These are phyloP conservation scores for Eriosoma lanigerum DNA, from an alignment of 1,140 invertebrate species.

Conservation along the genomic window DNA sequence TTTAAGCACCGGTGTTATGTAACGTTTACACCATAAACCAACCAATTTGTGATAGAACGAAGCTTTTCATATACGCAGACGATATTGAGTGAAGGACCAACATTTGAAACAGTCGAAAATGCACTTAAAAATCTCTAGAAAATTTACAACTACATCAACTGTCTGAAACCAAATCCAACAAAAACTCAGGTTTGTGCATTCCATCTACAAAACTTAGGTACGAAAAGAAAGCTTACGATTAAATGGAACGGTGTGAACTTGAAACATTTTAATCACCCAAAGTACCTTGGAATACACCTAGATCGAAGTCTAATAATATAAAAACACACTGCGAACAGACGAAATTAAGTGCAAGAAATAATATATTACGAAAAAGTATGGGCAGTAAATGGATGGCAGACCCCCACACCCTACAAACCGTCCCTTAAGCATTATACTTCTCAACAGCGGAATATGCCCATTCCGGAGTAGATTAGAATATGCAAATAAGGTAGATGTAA, in stretches of 20 bases:
- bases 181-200: slow-evolving; percentile 10
- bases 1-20: slow-evolving; percentile 54
- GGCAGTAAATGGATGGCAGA: background rate
- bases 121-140: background rate
- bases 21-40: slow-evolving; percentile 54
- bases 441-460: slow-evolving; percentile 5
- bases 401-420: background rate
- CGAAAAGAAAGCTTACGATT: slow-evolving; percentile 59
- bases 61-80: slow-evolving; percentile 31
- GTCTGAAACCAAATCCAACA: background rate
- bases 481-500: slow-evolving; percentile 21
- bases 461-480: background rate
- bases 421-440: background rate
- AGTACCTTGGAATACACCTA: slow-evolving; percentile 3
- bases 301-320: too few species aligned
- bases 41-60: slow-evolving; percentile 30
- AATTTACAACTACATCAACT: background rate
- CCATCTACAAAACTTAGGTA: slow-evolving; percentile 61
- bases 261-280: background rate
- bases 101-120: background rate
- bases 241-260: background rate
- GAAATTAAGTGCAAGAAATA: slow-evolving; percentile 11
- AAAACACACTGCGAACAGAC: slow-evolving; percentile 16
- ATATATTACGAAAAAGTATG: slow-evolving; percentile 2
- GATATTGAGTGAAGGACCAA: slow-evolving; percentile 53